Base-by-base conservation (phyloP, 2,888 invertebrate genomes). In the Drosophila borealis region DNA sequence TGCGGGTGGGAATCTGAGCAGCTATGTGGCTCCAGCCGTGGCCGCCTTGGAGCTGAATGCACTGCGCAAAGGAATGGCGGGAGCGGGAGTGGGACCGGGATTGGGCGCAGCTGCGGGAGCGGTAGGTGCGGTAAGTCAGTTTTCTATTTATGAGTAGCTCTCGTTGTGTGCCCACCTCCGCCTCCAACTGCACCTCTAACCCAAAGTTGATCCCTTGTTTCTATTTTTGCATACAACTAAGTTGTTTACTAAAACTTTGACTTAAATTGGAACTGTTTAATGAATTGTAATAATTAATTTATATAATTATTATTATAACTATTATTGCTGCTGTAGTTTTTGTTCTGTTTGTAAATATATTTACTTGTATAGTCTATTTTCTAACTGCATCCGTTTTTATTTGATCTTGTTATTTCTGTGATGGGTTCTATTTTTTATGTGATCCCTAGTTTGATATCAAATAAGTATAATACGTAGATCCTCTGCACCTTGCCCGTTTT, bases 81-180 rank as follows among this genome's bases (percentile, higher is more conserved):
- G 83, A 78, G 34, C 67, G 51, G 75, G 75, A 50, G 39, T 56
- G 56, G 74, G 72, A 54, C 48, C 54, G 76, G 80, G 60, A 60
- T 57, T 80, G 80, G 80, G 70, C 48, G 76, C 71, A 60, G 50
- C 71, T 49, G 63, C 80, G 75, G 80, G 75, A 75, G 81, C 90
- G 73, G 85, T 88, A 76, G 87, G 88, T 81, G 90, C 91, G 91
- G 91, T 91, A 91, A 91, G 91, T 91, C 81, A 88, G 81, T 85
- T 90, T 80, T 82, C 87, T 78, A 50, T 80, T 79, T 88, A 83
- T 91, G 89, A 80, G 78, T 78, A 75, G 82, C 68, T 67, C 70
- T 70, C 77, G 71, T 61, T 74, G 74, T 75, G 54, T 60, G 76
- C 77, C 79, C 86, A 81, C 56, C 46, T 61, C 64, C 80, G 39